Conservation (phyloP, 2,797 vertebrate species). For the Argyrosomus regius region DNA sequence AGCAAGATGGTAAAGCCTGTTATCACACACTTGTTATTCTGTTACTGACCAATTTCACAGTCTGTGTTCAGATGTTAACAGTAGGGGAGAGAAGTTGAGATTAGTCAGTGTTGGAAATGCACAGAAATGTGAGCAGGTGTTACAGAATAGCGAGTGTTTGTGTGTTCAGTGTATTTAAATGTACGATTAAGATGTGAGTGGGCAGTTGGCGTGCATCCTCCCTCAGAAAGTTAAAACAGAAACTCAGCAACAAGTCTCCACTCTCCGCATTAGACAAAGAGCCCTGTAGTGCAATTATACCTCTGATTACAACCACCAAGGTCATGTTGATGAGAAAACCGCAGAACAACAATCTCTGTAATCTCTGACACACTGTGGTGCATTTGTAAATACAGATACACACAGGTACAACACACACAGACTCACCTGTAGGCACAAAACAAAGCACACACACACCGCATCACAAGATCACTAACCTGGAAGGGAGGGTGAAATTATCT, state of each 20-base stretch:
- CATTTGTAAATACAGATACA: constrained; percentile 26
- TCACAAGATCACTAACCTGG: constrained; percentile 1
- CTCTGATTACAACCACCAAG: constrained; percentile 50
- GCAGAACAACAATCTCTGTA: constrained; percentile 28
- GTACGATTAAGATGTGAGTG: constrained; percentile 32
- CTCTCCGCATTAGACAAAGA: constrained; percentile 1
- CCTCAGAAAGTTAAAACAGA: constrained; percentile 7
- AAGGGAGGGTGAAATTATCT: constrained; percentile 28
- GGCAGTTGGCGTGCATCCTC: constrained; percentile 13
- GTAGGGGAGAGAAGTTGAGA: constrained; percentile 13
- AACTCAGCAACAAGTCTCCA: constrained; percentile 20
- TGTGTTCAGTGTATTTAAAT: constrained; percentile 16
- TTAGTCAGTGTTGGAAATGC: constrained; percentile 33
- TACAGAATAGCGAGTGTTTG: constrained; percentile 11
- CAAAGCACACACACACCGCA: constrained; percentile 1
- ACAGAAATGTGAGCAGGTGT: constrained; percentile 42
- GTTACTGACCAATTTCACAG: constrained; percentile 22
- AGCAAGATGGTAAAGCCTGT: not conserved
- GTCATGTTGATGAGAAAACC: constrained; percentile 35
- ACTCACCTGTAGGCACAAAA: not conserved
- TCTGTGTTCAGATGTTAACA: constrained; percentile 43
- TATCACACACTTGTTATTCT: not conserved
- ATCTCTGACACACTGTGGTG: constrained; percentile 27
- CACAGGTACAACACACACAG: not conserved
- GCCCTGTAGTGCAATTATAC: constrained; percentile 47